Evolutionary conservation across 1,140 invertebrate genomes (phyloP).

Genomic region (Dendroctonus ponderosae): DNA sequence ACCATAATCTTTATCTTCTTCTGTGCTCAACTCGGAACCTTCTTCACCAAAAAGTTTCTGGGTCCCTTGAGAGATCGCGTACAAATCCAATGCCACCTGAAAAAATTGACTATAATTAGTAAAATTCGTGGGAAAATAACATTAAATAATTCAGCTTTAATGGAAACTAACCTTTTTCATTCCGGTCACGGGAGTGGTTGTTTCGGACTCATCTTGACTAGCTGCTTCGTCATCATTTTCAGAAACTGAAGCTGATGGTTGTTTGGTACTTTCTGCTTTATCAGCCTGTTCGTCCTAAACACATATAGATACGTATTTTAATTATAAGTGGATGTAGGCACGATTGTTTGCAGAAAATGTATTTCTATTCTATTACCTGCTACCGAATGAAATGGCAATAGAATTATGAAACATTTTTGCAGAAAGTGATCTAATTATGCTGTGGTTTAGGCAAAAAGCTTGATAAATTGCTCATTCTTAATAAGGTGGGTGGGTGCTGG

Average conservation of each 20-base stretch:
- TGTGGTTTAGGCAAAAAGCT: too few species aligned
- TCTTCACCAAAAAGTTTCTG: slow-evolving; percentile 67
- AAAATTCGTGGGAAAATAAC: neutral
- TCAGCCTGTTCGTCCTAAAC: slow-evolving; percentile 22
- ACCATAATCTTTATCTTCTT: slow-evolving; percentile 28
- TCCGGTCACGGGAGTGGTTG: slow-evolving; percentile 10
- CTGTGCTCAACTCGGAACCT: slow-evolving; percentile 24
- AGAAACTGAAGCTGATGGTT: slow-evolving; percentile 24
- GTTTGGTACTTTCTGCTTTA: slow-evolving; percentile 4
- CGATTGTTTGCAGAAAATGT: too few species aligned
- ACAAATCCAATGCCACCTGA: slow-evolving; percentile 73
- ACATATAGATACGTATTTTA: neutral
- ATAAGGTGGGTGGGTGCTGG: too few species aligned
- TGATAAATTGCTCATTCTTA: too few species aligned
- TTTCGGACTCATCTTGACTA: slow-evolving; percentile 30
- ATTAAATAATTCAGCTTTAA: too few species aligned
- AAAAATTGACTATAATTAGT: slow-evolving; percentile 7
- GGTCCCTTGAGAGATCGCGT: slow-evolving; percentile 71
- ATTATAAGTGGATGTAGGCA: too few species aligned
- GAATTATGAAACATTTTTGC: too few species aligned
- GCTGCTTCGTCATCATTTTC: slow-evolving; percentile 35
- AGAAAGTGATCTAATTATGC: too few species aligned
- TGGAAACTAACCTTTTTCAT: slow-evolving; percentile 26
- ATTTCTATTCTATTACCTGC: too few species aligned
- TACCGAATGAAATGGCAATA: too few species aligned